A percentile compares a stretch with the other conserved stretches of the same genome.
These are phyloP conservation scores for Glareola pratincola DNA, from an alignment of 2,113 vertebrate genomes.

Conservation along the genomic window DNA sequence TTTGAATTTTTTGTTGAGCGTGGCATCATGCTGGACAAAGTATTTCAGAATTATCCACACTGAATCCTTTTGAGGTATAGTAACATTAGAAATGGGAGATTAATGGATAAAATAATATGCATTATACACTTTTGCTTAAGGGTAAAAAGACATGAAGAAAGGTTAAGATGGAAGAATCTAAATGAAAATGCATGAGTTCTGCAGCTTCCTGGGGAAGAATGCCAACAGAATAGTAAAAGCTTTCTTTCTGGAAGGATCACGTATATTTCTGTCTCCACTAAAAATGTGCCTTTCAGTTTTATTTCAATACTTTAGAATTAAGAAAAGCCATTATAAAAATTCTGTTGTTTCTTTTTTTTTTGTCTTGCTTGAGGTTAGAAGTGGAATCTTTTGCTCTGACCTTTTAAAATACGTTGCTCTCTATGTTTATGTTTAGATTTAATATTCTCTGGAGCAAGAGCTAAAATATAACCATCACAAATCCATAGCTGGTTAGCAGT, in stretches of 20 bases:
- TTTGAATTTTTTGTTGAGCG: not conserved
- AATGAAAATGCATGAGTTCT: slow-evolving; percentile 45
- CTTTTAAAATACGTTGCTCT: not conserved
- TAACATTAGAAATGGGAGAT: not conserved
- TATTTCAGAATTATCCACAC: not conserved
- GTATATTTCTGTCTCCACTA: not conserved
- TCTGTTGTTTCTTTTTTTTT: rapidly evolving
- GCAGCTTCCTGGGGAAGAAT: not conserved
- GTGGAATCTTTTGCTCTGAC: not conserved
- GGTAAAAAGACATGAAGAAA: slow-evolving; percentile 4
- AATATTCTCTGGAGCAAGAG: not conserved
- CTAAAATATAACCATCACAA: not conserved
- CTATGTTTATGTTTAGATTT: not conserved
- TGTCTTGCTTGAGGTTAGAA: not conserved
- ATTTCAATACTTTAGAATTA: not conserved
- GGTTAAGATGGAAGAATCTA: slow-evolving; percentile 24
- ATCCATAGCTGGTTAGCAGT: not conserved
- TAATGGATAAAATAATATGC: slow-evolving; percentile 20
- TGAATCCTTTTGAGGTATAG: not conserved
- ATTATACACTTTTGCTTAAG: slow-evolving; percentile 2
- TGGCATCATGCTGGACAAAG: not conserved
- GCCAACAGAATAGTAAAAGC: not conserved
- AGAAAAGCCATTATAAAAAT: not conserved
- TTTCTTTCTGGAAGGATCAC: not conserved
- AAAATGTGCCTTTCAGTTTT: not conserved